phyloP scores from a whole-genome alignment of 2,797 vertebrate species.

The Cyprinodon diabolis region DNA sequence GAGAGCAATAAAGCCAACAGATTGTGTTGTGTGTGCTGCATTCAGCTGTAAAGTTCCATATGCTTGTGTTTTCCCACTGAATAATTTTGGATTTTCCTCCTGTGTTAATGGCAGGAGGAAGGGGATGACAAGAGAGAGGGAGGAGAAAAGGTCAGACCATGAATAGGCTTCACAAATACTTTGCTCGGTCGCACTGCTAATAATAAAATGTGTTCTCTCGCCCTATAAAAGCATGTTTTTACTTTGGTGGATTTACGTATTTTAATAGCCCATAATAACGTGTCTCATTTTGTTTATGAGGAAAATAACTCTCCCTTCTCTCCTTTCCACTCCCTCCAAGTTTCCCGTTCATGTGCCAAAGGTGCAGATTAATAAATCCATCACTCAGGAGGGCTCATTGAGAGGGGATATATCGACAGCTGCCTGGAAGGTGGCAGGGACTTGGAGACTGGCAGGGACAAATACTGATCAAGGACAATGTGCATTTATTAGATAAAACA shows the following conservation, averaged over 20 bases:
- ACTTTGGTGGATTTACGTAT: conserved; percentile 27
- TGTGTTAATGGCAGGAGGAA: conserved; percentile 61
- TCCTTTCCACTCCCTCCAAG: conserved; percentile 17
- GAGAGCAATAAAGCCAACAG: conserved; percentile 44
- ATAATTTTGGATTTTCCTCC: conserved; percentile 66
- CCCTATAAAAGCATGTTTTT: conserved; percentile 45
- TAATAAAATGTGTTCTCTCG: conserved; percentile 46
- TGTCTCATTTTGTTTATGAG: conserved; percentile 25
- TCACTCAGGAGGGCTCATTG: conserved; percentile 54
- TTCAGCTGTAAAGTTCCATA: conserved; percentile 67
- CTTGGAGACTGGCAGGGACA: too few relatives aligned
- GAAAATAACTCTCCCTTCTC: conserved; percentile 25
- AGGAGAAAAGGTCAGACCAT: conserved; percentile 62
- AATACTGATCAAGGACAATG: not conserved
- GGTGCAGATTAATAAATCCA: conserved; percentile 62
- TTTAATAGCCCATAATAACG: conserved; percentile 44
- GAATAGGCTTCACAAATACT: conserved; percentile 58
- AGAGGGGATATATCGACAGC: conserved; percentile 26
- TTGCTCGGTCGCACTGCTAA: conserved; percentile 35
- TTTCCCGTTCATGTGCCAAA: conserved; percentile 41
- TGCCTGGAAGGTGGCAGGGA: conserved; percentile 32
- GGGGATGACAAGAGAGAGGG: conserved; percentile 46
- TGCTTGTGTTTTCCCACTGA: conserved; percentile 54
- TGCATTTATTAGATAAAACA: not conserved
- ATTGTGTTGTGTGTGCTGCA: conserved; percentile 62